Evolutionary conservation across 2,888 invertebrate genomes (phyloP).

Genomic region (Conus canariensis): DNA sequence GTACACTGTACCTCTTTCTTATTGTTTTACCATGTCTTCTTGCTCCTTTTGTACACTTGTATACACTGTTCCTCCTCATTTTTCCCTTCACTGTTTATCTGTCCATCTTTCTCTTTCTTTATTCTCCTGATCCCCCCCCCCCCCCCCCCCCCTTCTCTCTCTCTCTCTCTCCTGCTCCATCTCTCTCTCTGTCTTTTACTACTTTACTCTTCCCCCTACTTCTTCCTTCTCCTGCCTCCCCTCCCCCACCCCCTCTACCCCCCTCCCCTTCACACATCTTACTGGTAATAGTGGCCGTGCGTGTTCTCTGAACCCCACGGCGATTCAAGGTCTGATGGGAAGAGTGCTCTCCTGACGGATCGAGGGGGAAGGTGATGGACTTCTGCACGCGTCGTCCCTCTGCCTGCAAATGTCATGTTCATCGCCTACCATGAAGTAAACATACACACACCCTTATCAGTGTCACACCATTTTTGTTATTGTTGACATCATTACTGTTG

Average conservation of each 20-base stretch:
- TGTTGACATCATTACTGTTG: too few relatives aligned
- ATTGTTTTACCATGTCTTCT: not conserved
- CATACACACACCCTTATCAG: not conserved
- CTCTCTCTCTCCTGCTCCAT: not conserved
- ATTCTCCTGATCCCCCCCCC: not conserved
- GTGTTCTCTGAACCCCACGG: not conserved
- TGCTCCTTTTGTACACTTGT: too few relatives aligned
- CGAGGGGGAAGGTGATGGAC: slow-evolving; percentile 52
- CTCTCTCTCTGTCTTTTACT: not conserved
- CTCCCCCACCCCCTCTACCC: not conserved
- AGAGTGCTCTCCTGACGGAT: slow-evolving; percentile 51
- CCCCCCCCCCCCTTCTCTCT: not conserved
- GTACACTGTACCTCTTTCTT: too few relatives aligned
- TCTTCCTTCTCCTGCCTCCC: not conserved
- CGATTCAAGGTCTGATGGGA: not conserved
- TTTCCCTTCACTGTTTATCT: too few relatives aligned
- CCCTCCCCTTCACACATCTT: slow-evolving; percentile 24
- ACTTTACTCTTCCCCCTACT: not conserved
- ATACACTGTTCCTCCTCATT: too few relatives aligned
- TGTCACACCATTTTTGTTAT: too few relatives aligned
- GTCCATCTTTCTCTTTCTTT: not conserved
- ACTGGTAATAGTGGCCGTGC: slow-evolving; percentile 46
- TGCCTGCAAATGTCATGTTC: slow-evolving; percentile 37
- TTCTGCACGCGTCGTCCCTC: slow-evolving; percentile 50
- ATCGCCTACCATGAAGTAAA: too few relatives aligned